Evolutionary conservation across 2,888 invertebrate genomes (phyloP).

Genomic region (Diachrysia chrysitis): DNA sequence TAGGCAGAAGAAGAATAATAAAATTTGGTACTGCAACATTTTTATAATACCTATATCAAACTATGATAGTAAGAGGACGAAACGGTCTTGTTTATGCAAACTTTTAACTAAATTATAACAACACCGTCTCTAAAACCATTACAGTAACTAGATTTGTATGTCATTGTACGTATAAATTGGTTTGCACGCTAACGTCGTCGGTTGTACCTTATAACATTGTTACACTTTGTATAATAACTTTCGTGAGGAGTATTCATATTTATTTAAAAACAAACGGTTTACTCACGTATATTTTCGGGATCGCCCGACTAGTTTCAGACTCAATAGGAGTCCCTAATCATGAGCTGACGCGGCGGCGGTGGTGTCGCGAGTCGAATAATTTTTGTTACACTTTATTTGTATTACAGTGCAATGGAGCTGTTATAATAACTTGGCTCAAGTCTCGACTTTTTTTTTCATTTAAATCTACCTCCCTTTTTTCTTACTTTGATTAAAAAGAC

Average conservation of each 20-base stretch:
- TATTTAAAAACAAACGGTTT: too few relatives aligned
- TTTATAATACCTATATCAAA: slow-evolving; percentile 51
- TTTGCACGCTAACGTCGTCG: slow-evolving; percentile 30
- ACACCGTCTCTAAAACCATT: slow-evolving; percentile 27
- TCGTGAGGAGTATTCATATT: too few relatives aligned
- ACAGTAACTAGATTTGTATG: slow-evolving; percentile 53
- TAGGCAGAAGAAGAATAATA: slow-evolving; percentile 18
- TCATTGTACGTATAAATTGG: slow-evolving; percentile 56
- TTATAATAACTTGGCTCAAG: background rate
- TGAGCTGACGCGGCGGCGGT: too few relatives aligned
- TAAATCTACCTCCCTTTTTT: too few relatives aligned
- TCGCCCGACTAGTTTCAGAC: too few relatives aligned
- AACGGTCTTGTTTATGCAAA: slow-evolving; percentile 53
- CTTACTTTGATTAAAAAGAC: too few relatives aligned
- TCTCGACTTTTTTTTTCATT: too few relatives aligned
- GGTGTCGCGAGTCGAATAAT: too few relatives aligned
- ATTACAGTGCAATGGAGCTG: background rate
- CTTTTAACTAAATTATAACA: slow-evolving; percentile 53
- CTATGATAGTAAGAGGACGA: slow-evolving; percentile 46
- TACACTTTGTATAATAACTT: too few relatives aligned
- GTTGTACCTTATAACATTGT: slow-evolving; percentile 2
- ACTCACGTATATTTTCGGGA: too few relatives aligned
- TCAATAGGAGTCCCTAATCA: too few relatives aligned
- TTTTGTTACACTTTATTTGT: slow-evolving; percentile 14
- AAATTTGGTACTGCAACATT: slow-evolving; percentile 29